phyloP scores from a whole-genome alignment of 2,113 vertebrate species.

The Plotosus lineatus region DNA sequence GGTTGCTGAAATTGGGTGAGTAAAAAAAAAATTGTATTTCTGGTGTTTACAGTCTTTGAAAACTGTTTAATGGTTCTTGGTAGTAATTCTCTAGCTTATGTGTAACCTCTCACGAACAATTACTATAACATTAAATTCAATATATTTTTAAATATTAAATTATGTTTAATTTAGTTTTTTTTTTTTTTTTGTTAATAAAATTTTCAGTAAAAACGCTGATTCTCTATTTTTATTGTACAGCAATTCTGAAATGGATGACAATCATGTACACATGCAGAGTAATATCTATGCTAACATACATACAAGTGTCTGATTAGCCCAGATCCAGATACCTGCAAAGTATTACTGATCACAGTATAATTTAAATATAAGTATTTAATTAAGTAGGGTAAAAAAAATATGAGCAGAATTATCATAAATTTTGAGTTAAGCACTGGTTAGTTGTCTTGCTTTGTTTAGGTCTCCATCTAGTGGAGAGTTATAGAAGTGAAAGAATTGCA shows the following conservation, averaged over 20 bases:
- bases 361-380: neutral
- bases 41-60: neutral
- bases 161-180: neutral
- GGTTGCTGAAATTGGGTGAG: slow-evolving; percentile 94
- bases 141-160: neutral
- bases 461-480: slow-evolving; percentile 21
- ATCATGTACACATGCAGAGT: too few species aligned
- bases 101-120: neutral
- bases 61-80: neutral
- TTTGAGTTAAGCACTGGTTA: neutral
- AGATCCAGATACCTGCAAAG: neutral
- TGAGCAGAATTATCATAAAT: neutral
- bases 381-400: neutral
- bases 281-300: neutral
- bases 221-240: neutral
- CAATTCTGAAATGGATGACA: neutral
- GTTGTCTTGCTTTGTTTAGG: neutral
- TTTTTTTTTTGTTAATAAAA: neutral
- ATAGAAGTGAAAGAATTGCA: neutral
- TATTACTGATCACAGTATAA: neutral
- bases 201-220: neutral
- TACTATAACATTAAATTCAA: too few species aligned
- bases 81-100: neutral
- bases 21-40: neutral
- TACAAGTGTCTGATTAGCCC: neutral